Evolutionary conservation across 2,797 vertebrate species (phyloP).

Genomic region (Gymnodraco acuticeps): DNA sequence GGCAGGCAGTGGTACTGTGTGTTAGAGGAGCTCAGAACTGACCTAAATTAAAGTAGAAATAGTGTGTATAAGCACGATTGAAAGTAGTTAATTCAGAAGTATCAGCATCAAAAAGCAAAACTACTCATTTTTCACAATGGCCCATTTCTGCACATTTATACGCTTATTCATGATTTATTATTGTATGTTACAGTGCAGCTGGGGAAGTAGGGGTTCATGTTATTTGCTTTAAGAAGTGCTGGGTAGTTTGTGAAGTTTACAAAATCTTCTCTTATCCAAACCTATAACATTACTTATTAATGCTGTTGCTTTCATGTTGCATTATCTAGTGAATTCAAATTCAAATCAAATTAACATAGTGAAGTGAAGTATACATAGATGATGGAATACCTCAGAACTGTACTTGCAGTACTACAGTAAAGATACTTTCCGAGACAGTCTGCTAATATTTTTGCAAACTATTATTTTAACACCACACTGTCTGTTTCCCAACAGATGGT

Average conservation of each 20-base stretch:
- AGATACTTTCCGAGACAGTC: not conserved
- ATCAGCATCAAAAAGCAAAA: not conserved
- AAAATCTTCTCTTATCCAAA: not conserved
- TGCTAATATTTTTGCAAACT: not conserved
- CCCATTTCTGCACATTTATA: no score
- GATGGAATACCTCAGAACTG: not conserved
- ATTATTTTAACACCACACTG: not conserved
- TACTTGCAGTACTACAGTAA: not conserved
- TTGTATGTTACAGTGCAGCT: no score
- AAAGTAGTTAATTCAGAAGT: not conserved
- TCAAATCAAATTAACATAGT: no score
- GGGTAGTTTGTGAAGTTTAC: not conserved
- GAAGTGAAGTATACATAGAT: not conserved
- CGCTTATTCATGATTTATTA: no score
- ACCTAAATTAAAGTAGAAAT: not conserved
- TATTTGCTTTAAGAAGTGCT: not conserved
- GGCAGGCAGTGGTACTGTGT: not conserved
- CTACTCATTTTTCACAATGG: no score
- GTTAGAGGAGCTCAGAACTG: not conserved
- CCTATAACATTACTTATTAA: not conserved
- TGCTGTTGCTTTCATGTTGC: not conserved
- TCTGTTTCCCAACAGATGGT: slow-evolving; percentile 31
- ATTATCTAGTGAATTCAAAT: not conserved
- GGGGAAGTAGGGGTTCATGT: no score
- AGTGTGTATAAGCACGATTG: not conserved